Evolutionary conservation across 2,797 vertebrate species (phyloP).

Genomic region (Schizothorax lantsangensis): DNA sequence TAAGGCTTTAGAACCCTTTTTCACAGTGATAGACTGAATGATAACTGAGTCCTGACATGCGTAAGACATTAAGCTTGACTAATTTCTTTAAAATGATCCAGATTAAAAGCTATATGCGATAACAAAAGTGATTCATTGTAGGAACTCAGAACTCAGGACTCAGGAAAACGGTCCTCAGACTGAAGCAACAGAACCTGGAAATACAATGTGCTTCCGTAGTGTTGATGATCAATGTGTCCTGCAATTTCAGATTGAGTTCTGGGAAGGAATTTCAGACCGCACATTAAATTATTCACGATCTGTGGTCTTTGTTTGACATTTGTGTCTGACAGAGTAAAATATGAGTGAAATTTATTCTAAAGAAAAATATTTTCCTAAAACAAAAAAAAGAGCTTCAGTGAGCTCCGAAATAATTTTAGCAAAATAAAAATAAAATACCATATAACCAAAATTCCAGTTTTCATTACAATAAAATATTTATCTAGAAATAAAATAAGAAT

Average conservation of each 20-base stretch:
- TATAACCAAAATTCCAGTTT: slow-evolving; percentile 63
- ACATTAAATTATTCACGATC: slow-evolving; percentile 42
- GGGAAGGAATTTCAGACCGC: slow-evolving; percentile 9
- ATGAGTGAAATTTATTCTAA: not conserved
- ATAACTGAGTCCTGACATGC: not conserved
- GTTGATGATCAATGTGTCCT: slow-evolving; percentile 11
- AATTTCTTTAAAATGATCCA: not conserved
- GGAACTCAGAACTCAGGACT: not conserved
- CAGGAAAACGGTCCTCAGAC: slow-evolving; percentile 27
- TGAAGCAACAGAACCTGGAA: not conserved
- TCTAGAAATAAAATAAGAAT: slow-evolving; percentile 56
- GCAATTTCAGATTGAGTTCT: slow-evolving; percentile 13
- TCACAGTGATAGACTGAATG: slow-evolving; percentile 40
- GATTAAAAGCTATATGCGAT: not conserved
- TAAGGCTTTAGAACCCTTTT: slow-evolving; percentile 56
- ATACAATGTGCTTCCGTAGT: not conserved
- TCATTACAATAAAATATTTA: slow-evolving; percentile 51
- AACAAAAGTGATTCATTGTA: not conserved
- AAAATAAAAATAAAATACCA: slow-evolving; percentile 46
- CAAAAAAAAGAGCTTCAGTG: slow-evolving; percentile 19
- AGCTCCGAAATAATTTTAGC: slow-evolving; percentile 32
- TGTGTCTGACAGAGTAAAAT: not conserved
- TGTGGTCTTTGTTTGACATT: slow-evolving; percentile 32
- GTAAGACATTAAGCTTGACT: not conserved
- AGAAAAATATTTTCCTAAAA: slow-evolving; percentile 32